These are phyloP conservation scores for Neofelis nebulosa DNA, from an alignment of 2,113 vertebrate species.

Conservation along the genomic window DNA sequence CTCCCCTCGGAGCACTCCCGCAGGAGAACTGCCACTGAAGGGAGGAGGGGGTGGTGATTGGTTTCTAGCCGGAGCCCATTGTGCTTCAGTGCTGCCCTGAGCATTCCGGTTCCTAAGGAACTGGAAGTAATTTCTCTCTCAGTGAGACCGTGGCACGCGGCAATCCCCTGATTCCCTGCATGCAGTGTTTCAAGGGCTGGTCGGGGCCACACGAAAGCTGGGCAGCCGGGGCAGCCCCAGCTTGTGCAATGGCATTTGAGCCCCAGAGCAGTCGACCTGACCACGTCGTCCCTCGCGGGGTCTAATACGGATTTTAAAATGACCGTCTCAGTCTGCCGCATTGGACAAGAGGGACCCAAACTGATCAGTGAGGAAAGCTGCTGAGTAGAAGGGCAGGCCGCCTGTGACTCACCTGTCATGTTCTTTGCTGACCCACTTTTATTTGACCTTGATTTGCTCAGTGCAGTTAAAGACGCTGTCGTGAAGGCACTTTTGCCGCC, in stretches of 20 bases:
- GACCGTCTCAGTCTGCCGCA: not conserved
- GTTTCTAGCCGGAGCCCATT: slow-evolving; percentile 23
- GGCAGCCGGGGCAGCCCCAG: not conserved
- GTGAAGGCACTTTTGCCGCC: slow-evolving; percentile 47
- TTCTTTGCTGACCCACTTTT: slow-evolving; percentile 83
- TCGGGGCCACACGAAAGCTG: not conserved
- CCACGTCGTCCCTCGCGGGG: rapidly evolving
- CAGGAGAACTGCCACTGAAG: not conserved
- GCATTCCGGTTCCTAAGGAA: slow-evolving; percentile 35
- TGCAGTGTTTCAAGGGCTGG: not conserved
- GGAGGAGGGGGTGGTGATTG: not conserved
- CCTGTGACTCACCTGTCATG: slow-evolving; percentile 55
- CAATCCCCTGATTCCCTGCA: not conserved
- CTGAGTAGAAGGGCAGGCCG: not conserved
- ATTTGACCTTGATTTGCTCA: slow-evolving; percentile 85
- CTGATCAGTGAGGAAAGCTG: not conserved
- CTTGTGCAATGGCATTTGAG: not conserved
- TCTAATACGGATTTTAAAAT: not conserved
- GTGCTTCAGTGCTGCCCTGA: not conserved
- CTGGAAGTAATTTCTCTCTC: slow-evolving; percentile 54
- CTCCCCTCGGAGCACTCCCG: not conserved
- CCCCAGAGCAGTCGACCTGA: not conserved
- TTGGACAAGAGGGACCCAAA: not conserved
- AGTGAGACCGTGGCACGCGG: not conserved
- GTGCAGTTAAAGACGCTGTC: slow-evolving; percentile 53